Evolutionary conservation across 2,888 invertebrate species (phyloP).

Genomic region (Coelogynopora nodosa): DNA sequence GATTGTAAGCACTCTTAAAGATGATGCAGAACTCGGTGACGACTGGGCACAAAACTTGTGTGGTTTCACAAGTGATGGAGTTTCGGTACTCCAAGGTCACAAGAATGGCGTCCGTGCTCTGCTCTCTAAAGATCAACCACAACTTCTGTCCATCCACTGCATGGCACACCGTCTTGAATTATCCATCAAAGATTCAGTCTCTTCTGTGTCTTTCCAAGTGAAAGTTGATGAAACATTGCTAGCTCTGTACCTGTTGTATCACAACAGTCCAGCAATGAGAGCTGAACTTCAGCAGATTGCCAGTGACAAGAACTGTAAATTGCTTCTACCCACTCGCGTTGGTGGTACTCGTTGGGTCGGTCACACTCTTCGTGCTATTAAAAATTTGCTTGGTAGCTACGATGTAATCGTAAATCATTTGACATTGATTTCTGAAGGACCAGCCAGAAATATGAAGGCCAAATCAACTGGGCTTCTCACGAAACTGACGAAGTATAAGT

Average conservation of each 20-base stretch:
- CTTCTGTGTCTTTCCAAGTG: not conserved
- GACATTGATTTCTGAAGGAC: not conserved
- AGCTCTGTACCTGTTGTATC: not conserved
- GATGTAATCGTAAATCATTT: not conserved
- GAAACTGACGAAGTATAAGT: not conserved
- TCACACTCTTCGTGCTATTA: constrained; percentile 34
- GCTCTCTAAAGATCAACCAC: not conserved
- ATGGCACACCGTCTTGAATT: constrained; percentile 14
- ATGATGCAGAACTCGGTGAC: constrained; percentile 31
- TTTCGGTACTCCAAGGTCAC: not conserved
- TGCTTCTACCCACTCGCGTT: constrained; percentile 26
- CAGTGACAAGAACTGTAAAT: not conserved
- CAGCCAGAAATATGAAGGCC: not conserved
- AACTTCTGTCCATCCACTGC: constrained; percentile 9
- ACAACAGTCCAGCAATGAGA: constrained; percentile 14
- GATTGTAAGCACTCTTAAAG: constrained; percentile 31
- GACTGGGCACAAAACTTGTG: constrained; percentile 7
- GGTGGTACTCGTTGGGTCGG: constrained; percentile 42
- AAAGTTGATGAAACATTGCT: not conserved
- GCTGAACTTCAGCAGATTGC: not conserved
- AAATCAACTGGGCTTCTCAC: not conserved
- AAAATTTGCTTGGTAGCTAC: constrained; percentile 27
- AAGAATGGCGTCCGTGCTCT: not conserved
- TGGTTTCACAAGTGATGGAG: constrained; percentile 18
- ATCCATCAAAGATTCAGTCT: not conserved